Conservation (phyloP, 2,888 invertebrate genomes). For the Cremastinae sp. region DNA sequence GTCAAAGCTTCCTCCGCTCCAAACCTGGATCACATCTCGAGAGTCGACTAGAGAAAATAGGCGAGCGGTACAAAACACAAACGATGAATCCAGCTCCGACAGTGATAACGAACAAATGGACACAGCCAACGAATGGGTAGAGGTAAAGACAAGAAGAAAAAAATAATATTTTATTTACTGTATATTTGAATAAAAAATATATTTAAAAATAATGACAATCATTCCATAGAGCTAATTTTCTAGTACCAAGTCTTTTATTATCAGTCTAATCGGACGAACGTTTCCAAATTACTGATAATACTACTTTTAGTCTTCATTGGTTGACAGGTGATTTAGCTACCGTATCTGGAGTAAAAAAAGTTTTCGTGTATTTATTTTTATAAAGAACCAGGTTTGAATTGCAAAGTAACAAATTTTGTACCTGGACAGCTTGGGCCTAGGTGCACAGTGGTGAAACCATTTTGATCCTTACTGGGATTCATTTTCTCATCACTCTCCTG, state of each 20-base stretch:
- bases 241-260: constrained; percentile 1
- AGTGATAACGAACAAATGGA: constrained; percentile 65
- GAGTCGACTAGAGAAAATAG: constrained; percentile 44
- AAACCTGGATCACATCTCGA: constrained; percentile 70
- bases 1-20: constrained; percentile 70
- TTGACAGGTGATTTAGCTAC: constrained; percentile 23
- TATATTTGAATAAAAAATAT: constrained; percentile 32
- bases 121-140: constrained; percentile 71
- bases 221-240: constrained; percentile 13
- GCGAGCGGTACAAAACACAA: constrained; percentile 8
- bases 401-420: no score
- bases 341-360: constrained; percentile 22
- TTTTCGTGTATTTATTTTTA: no score
- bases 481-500: constrained; percentile 34
- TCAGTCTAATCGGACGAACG: not conserved
- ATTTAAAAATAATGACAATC: constrained; percentile 34
- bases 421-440: constrained; percentile 30
- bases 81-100: constrained; percentile 57
- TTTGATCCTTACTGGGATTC: constrained; percentile 23
- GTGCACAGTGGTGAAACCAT: constrained; percentile 48
- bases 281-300: not conserved
- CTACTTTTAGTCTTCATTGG: constrained; percentile 32
- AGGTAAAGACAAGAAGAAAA: constrained; percentile 71
- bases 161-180: constrained; percentile 61
- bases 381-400: no score